Evolutionary conservation across 2,113 vertebrate species (phyloP).

Genomic region (Prunella himalayana): DNA sequence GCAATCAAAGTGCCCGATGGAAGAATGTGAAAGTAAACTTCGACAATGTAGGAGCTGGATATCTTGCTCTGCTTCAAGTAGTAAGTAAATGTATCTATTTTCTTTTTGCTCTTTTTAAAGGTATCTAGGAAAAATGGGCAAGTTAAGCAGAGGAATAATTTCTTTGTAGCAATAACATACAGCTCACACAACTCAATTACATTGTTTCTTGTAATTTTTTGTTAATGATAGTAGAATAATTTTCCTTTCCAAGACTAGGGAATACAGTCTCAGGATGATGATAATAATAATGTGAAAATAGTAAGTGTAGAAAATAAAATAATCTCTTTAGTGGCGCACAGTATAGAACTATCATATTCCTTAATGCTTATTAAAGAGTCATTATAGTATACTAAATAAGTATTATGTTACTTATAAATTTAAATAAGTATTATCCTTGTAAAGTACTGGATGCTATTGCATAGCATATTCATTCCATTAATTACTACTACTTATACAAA

Average conservation of each 20-base stretch:
- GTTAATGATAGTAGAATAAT: not conserved
- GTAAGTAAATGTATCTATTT: constrained; percentile 74
- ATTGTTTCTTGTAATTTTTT: not conserved
- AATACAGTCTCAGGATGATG: not conserved
- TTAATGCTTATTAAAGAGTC: not conserved
- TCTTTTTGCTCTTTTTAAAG: not conserved
- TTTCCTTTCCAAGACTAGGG: not conserved
- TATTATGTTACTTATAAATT: not conserved
- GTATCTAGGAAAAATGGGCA: not conserved
- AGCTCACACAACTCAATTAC: not conserved
- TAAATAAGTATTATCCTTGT: not conserved
- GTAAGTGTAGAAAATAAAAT: not conserved
- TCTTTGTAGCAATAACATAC: not conserved
- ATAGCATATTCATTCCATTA: not conserved
- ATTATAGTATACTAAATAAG: not conserved
- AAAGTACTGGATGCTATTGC: not conserved
- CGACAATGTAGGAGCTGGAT: constrained; percentile 93
- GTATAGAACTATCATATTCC: not conserved
- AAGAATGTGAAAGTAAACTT: constrained; percentile 92
- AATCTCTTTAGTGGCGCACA: not conserved
- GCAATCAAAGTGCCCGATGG: constrained; percentile 77
- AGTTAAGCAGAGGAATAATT: not conserved
- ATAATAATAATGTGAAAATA: not conserved
- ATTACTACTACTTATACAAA: not conserved
- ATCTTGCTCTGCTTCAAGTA: constrained; percentile 93